Evolutionary conservation across 2,113 vertebrate species (phyloP), one percentile per base, ranked within the genome.

Genomic region (Arvicanthis niloticus): DNA sequence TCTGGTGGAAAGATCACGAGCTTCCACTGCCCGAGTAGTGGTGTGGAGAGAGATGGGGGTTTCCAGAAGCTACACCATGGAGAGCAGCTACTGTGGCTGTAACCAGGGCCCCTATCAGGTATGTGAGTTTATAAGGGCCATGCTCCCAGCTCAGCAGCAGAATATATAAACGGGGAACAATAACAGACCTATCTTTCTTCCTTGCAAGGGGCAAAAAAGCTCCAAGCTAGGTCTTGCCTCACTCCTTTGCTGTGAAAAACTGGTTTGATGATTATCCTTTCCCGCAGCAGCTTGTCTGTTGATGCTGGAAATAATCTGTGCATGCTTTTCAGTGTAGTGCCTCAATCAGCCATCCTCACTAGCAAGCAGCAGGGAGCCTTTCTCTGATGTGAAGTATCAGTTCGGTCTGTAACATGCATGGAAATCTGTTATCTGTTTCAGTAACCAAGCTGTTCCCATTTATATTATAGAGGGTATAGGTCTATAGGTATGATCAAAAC

Each of bases 61-160:
- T 22, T 95, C 99, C 87, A 98, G 99, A 93, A 99, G 99, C 98
- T 99, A 99, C 96, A 99, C 99, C 89, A 99, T 99, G 99, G 99
- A 99, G 91, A 99, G 98, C 97, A 99, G 99, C 2, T 99, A 99
- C 98, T 99, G 99, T 1, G 99, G 99, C 82, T 99, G 99, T 76
- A 98, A 99, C 98, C 99, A 99, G 4, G 99, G 99, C 0, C 98
- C 99, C 87, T 99, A 99, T 97, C 99, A 99, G 99, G 99, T 99
- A 92, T 89, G 98, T 96, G 81, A 67, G 9, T 4, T 40, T 31
- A 0, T 0, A 0, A 45, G 3, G 3, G 13, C 2, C 4, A 11
- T 0, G 9, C 51, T 40, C 37, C 48, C 48, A 34, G 7, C 51
- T 48, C 8, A n/a, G 70, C 15, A 60, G 37, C 8, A 8, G 5